phyloP scores from a whole-genome alignment of 2,888 invertebrate species.

The Encarsia formosa region DNA sequence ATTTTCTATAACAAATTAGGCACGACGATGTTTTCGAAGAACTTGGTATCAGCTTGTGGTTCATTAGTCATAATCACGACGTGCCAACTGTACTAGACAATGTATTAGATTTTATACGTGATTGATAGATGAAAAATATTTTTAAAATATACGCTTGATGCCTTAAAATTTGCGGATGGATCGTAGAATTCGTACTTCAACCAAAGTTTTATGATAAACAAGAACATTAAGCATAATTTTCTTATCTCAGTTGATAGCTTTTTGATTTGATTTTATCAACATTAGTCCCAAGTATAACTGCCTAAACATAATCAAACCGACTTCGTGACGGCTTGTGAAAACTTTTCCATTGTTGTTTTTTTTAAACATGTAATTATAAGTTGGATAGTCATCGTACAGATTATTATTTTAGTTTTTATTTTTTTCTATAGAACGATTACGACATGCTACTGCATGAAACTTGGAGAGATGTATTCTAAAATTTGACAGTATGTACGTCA shows the following conservation, averaged over 20 bases:
- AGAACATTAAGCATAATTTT: slow-evolving; percentile 42
- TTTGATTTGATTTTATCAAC: not conserved
- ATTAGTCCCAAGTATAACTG: not conserved
- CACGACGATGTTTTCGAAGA: no score
- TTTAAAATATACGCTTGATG: no score
- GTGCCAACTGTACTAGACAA: no score
- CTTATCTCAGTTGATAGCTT: slow-evolving; percentile 13
- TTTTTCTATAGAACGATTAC: slow-evolving; percentile 22
- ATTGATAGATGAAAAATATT: no score
- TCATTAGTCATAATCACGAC: no score
- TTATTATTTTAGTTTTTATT: slow-evolving; percentile 19
- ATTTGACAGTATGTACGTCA: slow-evolving; percentile 21
- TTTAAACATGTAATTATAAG: not conserved
- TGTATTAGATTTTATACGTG: no score
- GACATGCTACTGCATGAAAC: slow-evolving; percentile 33
- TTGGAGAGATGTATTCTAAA: slow-evolving; percentile 27
- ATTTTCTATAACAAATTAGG: no score
- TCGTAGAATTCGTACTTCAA: no score
- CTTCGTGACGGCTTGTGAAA: not conserved
- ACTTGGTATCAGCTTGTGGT: no score
- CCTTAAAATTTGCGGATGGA: no score
- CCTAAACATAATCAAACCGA: slow-evolving; percentile 2
- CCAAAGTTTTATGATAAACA: no score
- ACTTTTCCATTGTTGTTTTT: no score
- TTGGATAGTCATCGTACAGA: not conserved